Conservation (phyloP, 2,797 vertebrate genomes). For the Cichlasoma orientale region DNA sequence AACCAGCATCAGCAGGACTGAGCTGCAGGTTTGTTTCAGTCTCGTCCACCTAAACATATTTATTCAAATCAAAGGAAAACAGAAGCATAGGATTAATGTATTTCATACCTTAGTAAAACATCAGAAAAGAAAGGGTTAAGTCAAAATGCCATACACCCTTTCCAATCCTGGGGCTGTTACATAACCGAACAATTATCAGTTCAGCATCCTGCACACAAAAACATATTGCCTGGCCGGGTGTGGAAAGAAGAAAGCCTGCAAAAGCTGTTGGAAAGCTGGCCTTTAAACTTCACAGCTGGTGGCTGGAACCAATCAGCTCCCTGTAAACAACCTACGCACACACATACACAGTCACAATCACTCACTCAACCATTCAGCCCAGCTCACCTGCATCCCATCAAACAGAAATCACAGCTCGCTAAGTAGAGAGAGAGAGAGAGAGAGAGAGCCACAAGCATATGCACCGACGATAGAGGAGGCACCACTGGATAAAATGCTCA, state of each 20-base stretch:
- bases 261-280: neutral
- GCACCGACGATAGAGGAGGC: neutral
- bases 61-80: neutral
- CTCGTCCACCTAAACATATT: neutral
- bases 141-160: neutral
- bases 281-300: slow-evolving; percentile 1
- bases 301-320: slow-evolving; percentile 2
- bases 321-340: neutral
- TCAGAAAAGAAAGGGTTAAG: neutral
- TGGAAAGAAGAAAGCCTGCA: neutral
- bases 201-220: neutral
- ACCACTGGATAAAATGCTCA: neutral
- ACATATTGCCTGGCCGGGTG: neutral
- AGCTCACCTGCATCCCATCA: neutral
- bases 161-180: neutral
- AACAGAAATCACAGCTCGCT: neutral
- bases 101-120: neutral
- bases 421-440: neutral
- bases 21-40: neutral
- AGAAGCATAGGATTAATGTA: too few relatives aligned
- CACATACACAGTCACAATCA: neutral
- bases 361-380: neutral
- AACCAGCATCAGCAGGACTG: neutral
- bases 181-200: neutral
- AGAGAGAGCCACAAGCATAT: rapidly evolving